phyloP scores from a whole-genome alignment of 1,140 invertebrate genomes.

The Drosophila ananassae region DNA sequence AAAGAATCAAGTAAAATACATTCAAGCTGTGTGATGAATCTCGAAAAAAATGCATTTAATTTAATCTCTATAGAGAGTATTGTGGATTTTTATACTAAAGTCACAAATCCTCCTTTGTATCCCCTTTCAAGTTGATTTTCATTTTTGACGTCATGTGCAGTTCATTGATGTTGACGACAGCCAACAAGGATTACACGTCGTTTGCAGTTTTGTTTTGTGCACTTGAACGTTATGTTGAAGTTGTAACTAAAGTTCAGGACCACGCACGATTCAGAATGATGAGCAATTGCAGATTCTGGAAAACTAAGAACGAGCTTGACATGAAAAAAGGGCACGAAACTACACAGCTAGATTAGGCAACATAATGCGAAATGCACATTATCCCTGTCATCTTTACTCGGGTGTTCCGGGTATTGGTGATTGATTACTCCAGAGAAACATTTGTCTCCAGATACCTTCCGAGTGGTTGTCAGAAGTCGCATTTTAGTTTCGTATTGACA shows the following conservation, averaged over 20 bases:
- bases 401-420: conserved; percentile 6
- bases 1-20: too few relatives aligned
- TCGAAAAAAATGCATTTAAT: too few relatives aligned
- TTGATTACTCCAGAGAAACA: conserved; percentile 32
- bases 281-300: conserved; percentile 1
- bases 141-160: conserved; percentile 18
- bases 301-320: conserved; percentile 9
- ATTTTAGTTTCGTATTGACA: conserved; percentile 27
- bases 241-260: conserved; percentile 32
- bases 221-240: conserved; percentile 15
- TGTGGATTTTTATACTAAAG: background rate
- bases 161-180: conserved; percentile 46
- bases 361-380: conserved; percentile 21
- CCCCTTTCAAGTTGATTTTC: conserved; percentile 30
- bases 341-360: background rate
- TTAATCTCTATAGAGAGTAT: too few relatives aligned
- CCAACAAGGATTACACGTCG: conserved; percentile 57
- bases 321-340: too few relatives aligned
- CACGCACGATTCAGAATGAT: conserved; percentile 1
- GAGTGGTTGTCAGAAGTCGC: conserved; percentile 7
- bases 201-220: conserved; percentile 39
- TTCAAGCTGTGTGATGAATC: too few relatives aligned
- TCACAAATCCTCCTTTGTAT: background rate
- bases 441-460: conserved; percentile 11
- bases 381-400: background rate